These are phyloP conservation scores for Muntiacus muntjak DNA, from an alignment of 2,113 vertebrate genomes.

Conservation along the genomic window DNA sequence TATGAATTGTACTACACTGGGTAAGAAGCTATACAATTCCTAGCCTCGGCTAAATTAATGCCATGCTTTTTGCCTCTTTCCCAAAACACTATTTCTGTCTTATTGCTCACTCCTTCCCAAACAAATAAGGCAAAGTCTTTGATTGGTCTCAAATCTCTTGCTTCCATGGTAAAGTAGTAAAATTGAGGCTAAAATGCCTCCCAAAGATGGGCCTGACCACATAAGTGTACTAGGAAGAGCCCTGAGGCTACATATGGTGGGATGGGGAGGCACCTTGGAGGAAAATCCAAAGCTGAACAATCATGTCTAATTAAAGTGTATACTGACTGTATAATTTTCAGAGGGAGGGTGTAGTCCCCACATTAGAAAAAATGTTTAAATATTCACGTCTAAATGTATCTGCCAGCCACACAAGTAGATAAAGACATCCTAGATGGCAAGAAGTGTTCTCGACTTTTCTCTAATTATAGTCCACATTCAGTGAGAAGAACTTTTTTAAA, in stretches of 20 bases:
- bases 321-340: not conserved
- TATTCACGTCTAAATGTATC: not conserved
- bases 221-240: not conserved
- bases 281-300: not conserved
- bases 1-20: not conserved
- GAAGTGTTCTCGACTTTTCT: not conserved
- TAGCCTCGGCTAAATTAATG: not conserved
- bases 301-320: not conserved
- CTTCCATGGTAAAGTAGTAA: not conserved
- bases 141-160: not conserved
- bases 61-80: not conserved
- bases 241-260: not conserved
- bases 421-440: not conserved
- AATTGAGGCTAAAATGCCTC: not conserved
- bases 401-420: not conserved
- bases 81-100: not conserved
- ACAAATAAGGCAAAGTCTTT: not conserved
- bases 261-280: not conserved
- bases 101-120: not conserved
- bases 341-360: too few species aligned
- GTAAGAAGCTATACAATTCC: not conserved
- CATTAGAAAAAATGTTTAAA: not conserved
- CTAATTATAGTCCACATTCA: not conserved
- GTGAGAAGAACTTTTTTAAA: not conserved
- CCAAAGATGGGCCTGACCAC: not conserved